phyloP scores from a whole-genome alignment of 2,888 invertebrate genomes.

The Graphium colonna region DNA sequence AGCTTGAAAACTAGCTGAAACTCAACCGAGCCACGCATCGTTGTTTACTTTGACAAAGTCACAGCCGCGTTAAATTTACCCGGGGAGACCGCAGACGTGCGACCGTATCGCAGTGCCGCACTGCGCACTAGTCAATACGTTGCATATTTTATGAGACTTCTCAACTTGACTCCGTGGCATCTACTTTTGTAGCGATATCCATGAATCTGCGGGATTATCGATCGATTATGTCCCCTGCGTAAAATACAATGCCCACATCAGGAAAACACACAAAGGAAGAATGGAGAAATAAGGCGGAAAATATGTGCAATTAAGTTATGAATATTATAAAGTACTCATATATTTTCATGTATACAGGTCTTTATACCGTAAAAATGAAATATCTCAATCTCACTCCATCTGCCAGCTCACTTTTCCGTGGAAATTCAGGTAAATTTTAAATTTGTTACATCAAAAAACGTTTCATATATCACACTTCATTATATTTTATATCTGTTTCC shows the following conservation, averaged over 20 bases:
- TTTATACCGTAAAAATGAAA: too few relatives aligned
- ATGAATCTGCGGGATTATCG: constrained; percentile 24
- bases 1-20: constrained; percentile 47
- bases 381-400: too few relatives aligned
- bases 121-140: constrained; percentile 62
- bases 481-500: too few relatives aligned
- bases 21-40: constrained; percentile 45
- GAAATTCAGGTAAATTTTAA: too few relatives aligned
- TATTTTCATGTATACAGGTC: too few relatives aligned
- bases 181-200: constrained; percentile 28
- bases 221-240: background rate
- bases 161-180: constrained; percentile 38
- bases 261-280: background rate
- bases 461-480: too few relatives aligned
- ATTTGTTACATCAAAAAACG: too few relatives aligned
- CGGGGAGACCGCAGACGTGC: constrained; percentile 44
- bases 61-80: constrained; percentile 47
- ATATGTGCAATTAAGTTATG: too few relatives aligned
- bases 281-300: too few relatives aligned
- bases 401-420: too few relatives aligned
- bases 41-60: constrained; percentile 64
- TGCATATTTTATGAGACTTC: constrained; percentile 73
- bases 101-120: constrained; percentile 57
- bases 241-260: background rate
- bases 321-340: too few relatives aligned